Evolutionary conservation across 1,140 invertebrate species (phyloP), one percentile per base, ranked within the genome.

Genomic region (Pseudomyrmex cubaensis): DNA sequence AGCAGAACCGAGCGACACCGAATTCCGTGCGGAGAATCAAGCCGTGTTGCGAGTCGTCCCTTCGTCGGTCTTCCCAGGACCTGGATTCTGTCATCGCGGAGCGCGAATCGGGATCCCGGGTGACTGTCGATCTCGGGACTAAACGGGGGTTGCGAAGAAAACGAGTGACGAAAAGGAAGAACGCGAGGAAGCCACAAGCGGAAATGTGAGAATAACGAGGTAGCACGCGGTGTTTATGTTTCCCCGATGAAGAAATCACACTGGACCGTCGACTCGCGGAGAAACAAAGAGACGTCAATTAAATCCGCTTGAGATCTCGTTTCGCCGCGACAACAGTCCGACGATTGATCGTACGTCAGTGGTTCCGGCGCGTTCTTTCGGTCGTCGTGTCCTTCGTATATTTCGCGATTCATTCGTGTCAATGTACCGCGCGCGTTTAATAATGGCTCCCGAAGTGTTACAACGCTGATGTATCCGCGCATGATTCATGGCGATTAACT

Each of bases 1-100:
- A 88, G 63, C 70, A 75, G 56, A 20, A 69, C 56, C 88, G 87
- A 89, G 62, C 64, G 59, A 48, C 57, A 67, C 76, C 87, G 83
- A 88, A 78, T 82, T 25, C 48, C 25, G 70, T 46, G 44, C 78
- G 73, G 75, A 83, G 72, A 70, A 66, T 25, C 63, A 63, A 84
- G 50, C 59, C 70, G 83, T 48, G 62, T 46, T 15, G 62, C 54
- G 46, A 73, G 85, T 88, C 72, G 59, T 87, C 64, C 85, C 82
- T 77, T 85, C 50, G 76, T 78, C 62, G 61, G 61, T 35, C 35
- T 35, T 35, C 20, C 70, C 61, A 22, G 67, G 46, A 86, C 63
- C 76, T 59, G 67, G 57, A 72, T 67, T 59, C 70, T 46, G 61
- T 82, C 52, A 17, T 35, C 44, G 62, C 7, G 8, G 52, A 70